A percentile compares a stretch with the other conserved stretches of the same genome.
Evolutionary conservation across 1,140 invertebrate genomes (phyloP).

Genomic region (Drosophila sulfurigaster): DNA sequence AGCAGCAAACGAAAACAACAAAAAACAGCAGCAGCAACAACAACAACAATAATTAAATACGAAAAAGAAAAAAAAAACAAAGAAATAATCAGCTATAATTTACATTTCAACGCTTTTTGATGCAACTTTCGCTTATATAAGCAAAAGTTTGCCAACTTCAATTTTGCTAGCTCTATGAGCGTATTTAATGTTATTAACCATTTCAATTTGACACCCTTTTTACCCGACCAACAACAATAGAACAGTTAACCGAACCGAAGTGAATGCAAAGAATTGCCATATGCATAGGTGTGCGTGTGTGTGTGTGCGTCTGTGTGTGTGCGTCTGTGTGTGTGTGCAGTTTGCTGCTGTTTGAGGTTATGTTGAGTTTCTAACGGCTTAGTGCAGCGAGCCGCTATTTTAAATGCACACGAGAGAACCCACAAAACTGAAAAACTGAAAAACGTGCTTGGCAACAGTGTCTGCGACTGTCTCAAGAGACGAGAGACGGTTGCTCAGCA

Average conservation of each 20-base stretch:
- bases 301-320: conserved; percentile 26
- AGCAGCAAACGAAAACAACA: not conserved
- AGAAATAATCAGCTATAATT: conserved; percentile 21
- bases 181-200: conserved; percentile 72
- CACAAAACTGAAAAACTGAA: conserved; percentile 71
- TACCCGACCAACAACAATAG: conserved; percentile 14
- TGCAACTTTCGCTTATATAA: conserved; percentile 80
- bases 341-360: conserved; percentile 58
- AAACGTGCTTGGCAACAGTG: conserved; percentile 79
- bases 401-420: conserved; percentile 72
- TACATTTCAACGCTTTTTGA: conserved; percentile 55
- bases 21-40: not conserved
- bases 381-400: conserved; percentile 70
- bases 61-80: conserved; percentile 1
- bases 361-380: conserved; percentile 69
- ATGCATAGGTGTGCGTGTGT: not conserved
- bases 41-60: not conserved
- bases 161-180: conserved; percentile 58
- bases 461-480: conserved; percentile 40
- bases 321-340: conserved; percentile 20
- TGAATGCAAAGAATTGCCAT: conserved; percentile 48
- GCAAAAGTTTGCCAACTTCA: conserved; percentile 60
- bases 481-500: conserved; percentile 55
- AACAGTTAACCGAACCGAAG: conserved; percentile 18
- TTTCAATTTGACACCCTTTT: conserved; percentile 67